Evolutionary conservation across 92 coral and sea anemone genomes (phyloP).

Genomic region (Micromussa lordhowensis): DNA sequence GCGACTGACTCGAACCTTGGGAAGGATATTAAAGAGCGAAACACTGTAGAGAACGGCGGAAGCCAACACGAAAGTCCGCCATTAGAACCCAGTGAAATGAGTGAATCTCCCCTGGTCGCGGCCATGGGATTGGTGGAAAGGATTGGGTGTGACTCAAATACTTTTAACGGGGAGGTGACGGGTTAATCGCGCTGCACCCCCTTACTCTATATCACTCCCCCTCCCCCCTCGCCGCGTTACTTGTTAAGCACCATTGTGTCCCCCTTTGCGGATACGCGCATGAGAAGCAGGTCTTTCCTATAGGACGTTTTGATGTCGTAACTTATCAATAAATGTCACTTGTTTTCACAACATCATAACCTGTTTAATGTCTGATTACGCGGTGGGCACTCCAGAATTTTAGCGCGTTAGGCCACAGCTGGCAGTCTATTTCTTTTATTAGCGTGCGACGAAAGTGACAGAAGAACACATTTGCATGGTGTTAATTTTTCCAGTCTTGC

Average conservation of each 20-base stretch:
- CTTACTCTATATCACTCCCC: not conserved
- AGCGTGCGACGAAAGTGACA: too few relatives aligned
- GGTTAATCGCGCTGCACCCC: slow-evolving; percentile 10
- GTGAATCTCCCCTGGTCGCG: slow-evolving; percentile 74
- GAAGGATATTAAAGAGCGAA: slow-evolving; percentile 45
- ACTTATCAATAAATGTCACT: slow-evolving; percentile 36
- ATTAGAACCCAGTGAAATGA: slow-evolving; percentile 59
- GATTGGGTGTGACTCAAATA: slow-evolving; percentile 73
- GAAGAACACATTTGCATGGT: too few relatives aligned
- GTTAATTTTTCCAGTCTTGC: too few relatives aligned
- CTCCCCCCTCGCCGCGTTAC: not conserved
- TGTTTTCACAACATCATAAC: slow-evolving; percentile 23
- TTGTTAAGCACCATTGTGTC: not conserved
- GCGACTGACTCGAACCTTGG: slow-evolving; percentile 75
- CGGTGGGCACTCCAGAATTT: not conserved
- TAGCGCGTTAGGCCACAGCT: not conserved
- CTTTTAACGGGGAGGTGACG: slow-evolving; percentile 78
- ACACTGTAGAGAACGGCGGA: slow-evolving; percentile 63
- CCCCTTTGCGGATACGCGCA: not conserved
- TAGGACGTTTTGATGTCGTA: slow-evolving; percentile 54
- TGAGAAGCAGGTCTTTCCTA: slow-evolving; percentile 44
- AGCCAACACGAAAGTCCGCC: slow-evolving; percentile 74
- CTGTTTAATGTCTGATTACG: slow-evolving; percentile 1
- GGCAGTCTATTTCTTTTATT: too few relatives aligned
- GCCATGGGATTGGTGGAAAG: slow-evolving; percentile 85